Conservation (phyloP, 2,797 vertebrate genomes). For the Dryobates pubescens region DNA sequence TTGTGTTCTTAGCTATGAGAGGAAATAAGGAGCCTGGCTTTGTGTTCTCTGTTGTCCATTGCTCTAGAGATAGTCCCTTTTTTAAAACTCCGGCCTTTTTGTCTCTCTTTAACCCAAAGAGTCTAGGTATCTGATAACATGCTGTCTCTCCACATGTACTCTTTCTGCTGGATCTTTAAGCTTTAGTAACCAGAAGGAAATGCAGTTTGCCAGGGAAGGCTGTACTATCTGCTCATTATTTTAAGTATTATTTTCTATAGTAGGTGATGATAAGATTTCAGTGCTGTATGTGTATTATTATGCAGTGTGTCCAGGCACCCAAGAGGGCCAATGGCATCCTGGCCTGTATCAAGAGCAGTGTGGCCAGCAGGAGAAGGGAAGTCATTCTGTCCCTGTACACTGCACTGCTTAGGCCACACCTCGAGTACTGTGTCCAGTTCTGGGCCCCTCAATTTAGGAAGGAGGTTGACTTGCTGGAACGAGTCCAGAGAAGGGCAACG, state of each 20-base stretch:
- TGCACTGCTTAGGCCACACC: no score
- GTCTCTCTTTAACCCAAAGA: background rate
- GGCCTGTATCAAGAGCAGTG: no score
- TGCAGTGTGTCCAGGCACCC: no score
- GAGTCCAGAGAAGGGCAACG: no score
- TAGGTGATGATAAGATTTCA: background rate
- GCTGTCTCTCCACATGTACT: background rate
- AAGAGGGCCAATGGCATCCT: no score
- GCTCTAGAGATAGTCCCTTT: background rate
- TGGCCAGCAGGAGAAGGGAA: no score
- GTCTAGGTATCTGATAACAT: background rate
- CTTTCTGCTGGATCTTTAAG: background rate
- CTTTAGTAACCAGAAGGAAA: background rate
- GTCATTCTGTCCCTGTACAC: no score
- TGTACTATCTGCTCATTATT: conserved; percentile 12
- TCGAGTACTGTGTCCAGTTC: no score
- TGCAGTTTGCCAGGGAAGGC: background rate
- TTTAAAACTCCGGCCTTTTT: background rate
- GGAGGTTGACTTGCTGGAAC: no score
- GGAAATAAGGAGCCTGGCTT: background rate
- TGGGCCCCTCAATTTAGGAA: no score
- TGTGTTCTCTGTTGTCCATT: background rate
- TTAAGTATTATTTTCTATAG: background rate
- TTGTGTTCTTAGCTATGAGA: background rate
- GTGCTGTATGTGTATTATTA: background rate